A percentile compares a stretch with the other conserved stretches of the same genome.
Conservation (phyloP, 2,797 vertebrate species). For the Anabas testudineus region DNA sequence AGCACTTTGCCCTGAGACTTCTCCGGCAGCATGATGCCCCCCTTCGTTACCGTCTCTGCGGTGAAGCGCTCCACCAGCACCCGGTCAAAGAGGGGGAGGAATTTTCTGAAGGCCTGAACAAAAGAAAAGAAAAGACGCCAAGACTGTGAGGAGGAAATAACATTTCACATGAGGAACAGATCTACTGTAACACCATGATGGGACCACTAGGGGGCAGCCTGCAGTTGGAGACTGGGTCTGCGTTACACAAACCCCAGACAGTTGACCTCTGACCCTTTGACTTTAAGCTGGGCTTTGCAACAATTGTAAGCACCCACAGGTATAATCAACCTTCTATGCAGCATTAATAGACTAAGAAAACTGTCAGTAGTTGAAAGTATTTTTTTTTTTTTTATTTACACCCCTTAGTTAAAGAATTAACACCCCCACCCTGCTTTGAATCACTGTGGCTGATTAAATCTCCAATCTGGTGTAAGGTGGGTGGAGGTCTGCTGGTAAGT, state of each 20-base stretch:
- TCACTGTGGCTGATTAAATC: too few relatives aligned
- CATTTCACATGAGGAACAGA: neutral
- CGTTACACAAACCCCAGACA: constrained; percentile 14
- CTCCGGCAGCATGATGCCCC: constrained; percentile 98
- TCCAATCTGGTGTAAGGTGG: neutral
- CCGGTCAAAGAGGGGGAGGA: constrained; percentile 95
- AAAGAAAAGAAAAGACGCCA: neutral
- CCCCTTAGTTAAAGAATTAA: too few relatives aligned
- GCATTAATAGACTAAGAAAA: neutral
- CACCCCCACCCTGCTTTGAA: too few relatives aligned
- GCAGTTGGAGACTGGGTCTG: neutral
- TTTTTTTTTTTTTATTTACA: too few relatives aligned
- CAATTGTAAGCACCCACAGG: neutral
- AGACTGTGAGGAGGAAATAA: neutral
- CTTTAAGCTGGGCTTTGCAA: neutral
- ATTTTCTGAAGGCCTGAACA: constrained; percentile 92
- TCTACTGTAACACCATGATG: neutral
- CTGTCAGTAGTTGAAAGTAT: neutral
- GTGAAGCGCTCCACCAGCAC: constrained; percentile 93
- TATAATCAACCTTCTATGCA: neutral
- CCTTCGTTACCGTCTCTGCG: constrained; percentile 93
- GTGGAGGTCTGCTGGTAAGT: neutral
- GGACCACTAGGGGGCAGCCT: constrained; percentile 13
- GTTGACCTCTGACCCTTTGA: neutral
- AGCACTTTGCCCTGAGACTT: constrained; percentile 95